Evolutionary conservation across 2,113 vertebrate genomes (phyloP).

Genomic region (Lipophrys pholis): DNA sequence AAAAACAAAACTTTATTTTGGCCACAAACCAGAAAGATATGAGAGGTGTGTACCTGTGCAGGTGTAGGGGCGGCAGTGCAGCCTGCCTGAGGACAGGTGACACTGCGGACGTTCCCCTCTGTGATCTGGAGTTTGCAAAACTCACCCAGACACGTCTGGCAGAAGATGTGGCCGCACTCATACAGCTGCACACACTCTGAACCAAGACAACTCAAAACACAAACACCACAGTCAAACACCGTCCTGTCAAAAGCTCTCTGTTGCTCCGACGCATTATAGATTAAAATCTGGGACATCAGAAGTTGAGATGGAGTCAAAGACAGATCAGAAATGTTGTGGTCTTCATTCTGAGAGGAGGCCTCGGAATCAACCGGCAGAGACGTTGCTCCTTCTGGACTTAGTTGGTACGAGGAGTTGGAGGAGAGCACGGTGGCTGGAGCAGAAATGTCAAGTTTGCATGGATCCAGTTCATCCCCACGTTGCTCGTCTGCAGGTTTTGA

Average conservation of each 20-base stretch:
- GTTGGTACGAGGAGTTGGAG: background rate
- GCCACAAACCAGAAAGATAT: background rate
- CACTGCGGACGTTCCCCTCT: constrained; percentile 87
- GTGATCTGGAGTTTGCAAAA: constrained; percentile 90
- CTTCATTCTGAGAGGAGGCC: background rate
- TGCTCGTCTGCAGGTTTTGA: background rate
- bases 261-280: constrained; percentile 86
- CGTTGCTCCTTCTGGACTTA: constrained; percentile 9
- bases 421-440: background rate
- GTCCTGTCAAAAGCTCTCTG: constrained; percentile 86
- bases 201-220: constrained; percentile 86
- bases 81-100: constrained; percentile 88
- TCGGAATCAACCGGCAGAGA: background rate
- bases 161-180: constrained; percentile 89
- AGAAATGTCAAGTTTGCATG: background rate
- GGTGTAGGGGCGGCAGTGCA: constrained; percentile 87
- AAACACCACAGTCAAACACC: constrained; percentile 87
- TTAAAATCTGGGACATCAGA: constrained; percentile 87
- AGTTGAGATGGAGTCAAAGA: constrained; percentile 76
- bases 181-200: constrained; percentile 85
- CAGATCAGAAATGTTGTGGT: constrained; percentile 33
- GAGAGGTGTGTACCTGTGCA: constrained; percentile 83
- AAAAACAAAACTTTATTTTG: too few relatives aligned
- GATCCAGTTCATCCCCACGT: background rate
- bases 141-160: constrained; percentile 85